Percentiles rank a stretch among this genome's conserved stretches.
These are phyloP conservation scores for Calyptommatus sinebrachiatus DNA, from an alignment of 2,113 vertebrate genomes.

Conservation along the genomic window DNA sequence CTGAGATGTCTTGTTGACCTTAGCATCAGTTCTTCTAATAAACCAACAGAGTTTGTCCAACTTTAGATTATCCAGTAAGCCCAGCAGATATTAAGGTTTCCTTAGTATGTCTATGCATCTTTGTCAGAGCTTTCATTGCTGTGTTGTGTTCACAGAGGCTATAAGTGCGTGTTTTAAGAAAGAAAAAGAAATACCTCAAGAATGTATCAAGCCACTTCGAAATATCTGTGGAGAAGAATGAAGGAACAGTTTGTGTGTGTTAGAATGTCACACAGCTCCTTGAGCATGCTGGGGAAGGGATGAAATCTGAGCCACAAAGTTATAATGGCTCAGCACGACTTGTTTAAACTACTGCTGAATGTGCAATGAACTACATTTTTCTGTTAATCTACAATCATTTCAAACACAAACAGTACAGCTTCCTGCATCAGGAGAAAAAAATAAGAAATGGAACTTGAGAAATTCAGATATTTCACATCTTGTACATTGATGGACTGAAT, in stretches of 20 bases:
- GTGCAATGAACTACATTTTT: neutral
- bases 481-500: neutral
- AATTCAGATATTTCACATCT: neutral
- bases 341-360: neutral
- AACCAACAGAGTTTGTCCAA: no score
- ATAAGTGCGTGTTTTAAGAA: neutral
- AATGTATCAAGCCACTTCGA: neutral
- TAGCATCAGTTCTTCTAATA: no score
- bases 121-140: neutral
- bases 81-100: neutral
- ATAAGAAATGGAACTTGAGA: neutral
- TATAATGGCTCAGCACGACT: neutral
- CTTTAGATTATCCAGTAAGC: neutral
- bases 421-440: neutral
- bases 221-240: neutral
- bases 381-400: neutral
- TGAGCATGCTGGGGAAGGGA: neutral
- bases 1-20: no score
- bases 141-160: neutral
- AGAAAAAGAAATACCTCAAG: neutral
- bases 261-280: neutral
- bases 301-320: neutral
- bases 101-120: neutral
- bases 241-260: neutral
- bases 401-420: neutral